Evolutionary conservation across 2,888 invertebrate genomes (phyloP), one percentile per base, ranked within the genome.

Genomic region (Steromphala cineraria): DNA sequence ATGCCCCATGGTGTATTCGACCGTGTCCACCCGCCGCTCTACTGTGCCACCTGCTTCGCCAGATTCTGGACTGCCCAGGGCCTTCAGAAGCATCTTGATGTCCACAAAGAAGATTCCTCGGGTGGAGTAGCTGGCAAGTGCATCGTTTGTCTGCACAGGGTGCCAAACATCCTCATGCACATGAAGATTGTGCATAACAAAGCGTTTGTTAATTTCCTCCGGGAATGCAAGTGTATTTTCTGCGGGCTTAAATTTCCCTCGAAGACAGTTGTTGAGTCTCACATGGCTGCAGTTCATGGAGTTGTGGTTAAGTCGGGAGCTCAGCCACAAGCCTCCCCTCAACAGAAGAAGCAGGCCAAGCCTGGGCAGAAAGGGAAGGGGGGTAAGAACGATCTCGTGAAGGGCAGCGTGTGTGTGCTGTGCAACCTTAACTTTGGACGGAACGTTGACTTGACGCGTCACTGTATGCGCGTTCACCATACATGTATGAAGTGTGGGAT

Each of bases 31-130:
- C 98, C 98, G 81, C 98, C 98, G 74, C 95, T 98, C 86, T 98
- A 97, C 94, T 98, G 98, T 94, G 98, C 98, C 94, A 98, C 98
- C 94, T 98, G 98, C 94, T 97, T 98, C 94, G 97, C 97, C 93
- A 95, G 98, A 91, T 99, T 99, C 94, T 99, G 99, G 94, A 98
- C 98, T 67, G 98, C 98, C 94, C 97, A 98, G 94, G 99, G 99
- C 21, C 94, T 99, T 82, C 98, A 98, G 93, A 95, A 99, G 90
- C 99, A 99, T 71, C 83, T 86, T 17, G 86, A 86, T 71, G 81
- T 84, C 10, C 86, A 86, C 81, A 84, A 84, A 67, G 82, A 79
- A 52, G 82, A 82, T 52, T 21, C 79, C 21, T 75, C 81, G n/a
- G 78, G 81, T n/a, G 84, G 85, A 10, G 83, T 83, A 21, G 82